A percentile compares a stretch with the other conserved stretches of the same genome.
Evolutionary conservation across 2,888 invertebrate species (phyloP).

Genomic region (Allygus modestus): DNA sequence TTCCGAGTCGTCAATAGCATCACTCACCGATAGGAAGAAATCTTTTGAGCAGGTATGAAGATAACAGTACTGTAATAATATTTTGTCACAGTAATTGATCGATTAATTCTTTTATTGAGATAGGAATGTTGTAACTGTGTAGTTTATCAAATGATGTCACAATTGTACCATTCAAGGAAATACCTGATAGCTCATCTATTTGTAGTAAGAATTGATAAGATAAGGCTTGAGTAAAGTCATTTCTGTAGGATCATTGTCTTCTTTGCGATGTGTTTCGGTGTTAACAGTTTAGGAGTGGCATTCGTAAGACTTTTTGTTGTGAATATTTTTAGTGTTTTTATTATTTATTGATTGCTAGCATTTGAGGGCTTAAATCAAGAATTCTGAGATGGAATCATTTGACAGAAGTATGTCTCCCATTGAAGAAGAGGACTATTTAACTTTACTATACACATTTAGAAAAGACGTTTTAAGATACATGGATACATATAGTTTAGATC

Average conservation of each 20-base stretch:
- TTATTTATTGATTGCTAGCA: background rate
- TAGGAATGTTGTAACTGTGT: conserved; percentile 1
- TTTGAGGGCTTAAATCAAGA: too few relatives aligned
- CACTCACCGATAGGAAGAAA: conserved; percentile 77
- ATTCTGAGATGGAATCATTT: conserved; percentile 10
- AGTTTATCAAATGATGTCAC: conserved; percentile 33
- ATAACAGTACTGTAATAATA: background rate
- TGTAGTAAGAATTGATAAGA: conserved; percentile 46
- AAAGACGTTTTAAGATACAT: conserved; percentile 16
- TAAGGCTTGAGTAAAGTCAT: conserved; percentile 14
- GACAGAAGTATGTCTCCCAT: conserved; percentile 29
- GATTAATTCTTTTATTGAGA: background rate
- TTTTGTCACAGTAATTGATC: background rate
- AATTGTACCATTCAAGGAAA: background rate
- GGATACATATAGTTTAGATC: conserved; percentile 34
- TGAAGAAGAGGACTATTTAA: conserved; percentile 36
- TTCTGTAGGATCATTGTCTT: conserved; percentile 16
- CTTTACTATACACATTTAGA: background rate
- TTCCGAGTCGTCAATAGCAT: conserved; percentile 79
- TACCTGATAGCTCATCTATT: conserved; percentile 46
- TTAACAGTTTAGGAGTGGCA: conserved; percentile 15
- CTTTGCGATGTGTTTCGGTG: background rate
- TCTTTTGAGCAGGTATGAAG: conserved; percentile 75
- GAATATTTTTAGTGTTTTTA: conserved; percentile 40
- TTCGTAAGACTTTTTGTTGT: conserved; percentile 2